Conservation (phyloP, 2,888 invertebrate genomes). For the Pollenia labialis region DNA sequence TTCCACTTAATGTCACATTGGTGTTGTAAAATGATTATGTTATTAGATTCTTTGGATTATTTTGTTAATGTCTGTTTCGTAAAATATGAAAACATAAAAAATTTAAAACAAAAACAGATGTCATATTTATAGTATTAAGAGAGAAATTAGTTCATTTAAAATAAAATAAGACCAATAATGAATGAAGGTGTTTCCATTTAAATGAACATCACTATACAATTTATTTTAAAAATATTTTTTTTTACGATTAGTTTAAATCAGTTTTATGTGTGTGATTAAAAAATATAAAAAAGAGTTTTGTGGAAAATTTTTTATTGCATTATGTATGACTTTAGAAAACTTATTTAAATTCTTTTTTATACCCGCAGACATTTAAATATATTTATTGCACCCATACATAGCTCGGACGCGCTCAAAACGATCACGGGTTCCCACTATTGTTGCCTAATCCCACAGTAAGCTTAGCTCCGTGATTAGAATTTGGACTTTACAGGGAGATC, state of each 20-base stretch:
- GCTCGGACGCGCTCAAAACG: too few species aligned
- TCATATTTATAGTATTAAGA: slow-evolving; percentile 42
- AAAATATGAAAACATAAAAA: slow-evolving; percentile 20
- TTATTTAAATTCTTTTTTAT: too few species aligned
- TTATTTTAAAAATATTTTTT: slow-evolving; percentile 16
- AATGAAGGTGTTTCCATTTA: slow-evolving; percentile 58
- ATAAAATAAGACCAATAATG: slow-evolving; percentile 24
- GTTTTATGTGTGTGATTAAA: not conserved
- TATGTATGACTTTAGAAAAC: not conserved
- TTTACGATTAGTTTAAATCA: not conserved
- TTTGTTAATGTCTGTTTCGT: slow-evolving; percentile 47
- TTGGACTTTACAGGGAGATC: too few species aligned
- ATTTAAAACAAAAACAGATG: slow-evolving; percentile 64
- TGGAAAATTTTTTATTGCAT: not conserved
- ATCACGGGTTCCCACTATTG: too few species aligned
- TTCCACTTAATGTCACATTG: slow-evolving; percentile 68
- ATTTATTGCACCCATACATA: too few species aligned
- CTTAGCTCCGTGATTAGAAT: too few species aligned
- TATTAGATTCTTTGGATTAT: slow-evolving; percentile 65
- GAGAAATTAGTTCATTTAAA: not conserved
- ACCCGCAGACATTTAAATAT: too few species aligned
- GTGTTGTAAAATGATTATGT: slow-evolving; percentile 72
- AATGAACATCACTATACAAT: slow-evolving; percentile 41
- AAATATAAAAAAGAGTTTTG: not conserved
- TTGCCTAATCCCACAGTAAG: too few species aligned